phyloP scores from a whole-genome alignment of 2,797 vertebrate genomes.

The Chanos chanos region DNA sequence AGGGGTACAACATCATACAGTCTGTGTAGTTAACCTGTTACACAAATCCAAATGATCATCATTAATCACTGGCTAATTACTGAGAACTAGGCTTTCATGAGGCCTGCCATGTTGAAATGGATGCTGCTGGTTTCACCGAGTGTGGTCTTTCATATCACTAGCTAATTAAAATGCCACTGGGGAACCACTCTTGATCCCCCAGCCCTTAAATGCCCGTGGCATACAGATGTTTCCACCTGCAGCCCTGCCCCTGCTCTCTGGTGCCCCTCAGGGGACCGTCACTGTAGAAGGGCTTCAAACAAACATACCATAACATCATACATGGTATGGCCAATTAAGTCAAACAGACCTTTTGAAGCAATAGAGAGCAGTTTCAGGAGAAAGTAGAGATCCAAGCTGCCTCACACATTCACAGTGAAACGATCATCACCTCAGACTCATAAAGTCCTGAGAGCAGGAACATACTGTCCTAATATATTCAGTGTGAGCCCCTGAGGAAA shows the following conservation, averaged over 20 bases:
- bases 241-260: conserved; percentile 5
- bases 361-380: background rate
- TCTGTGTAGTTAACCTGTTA: conserved; percentile 43
- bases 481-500: too few relatives aligned
- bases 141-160: conserved; percentile 39
- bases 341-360: background rate
- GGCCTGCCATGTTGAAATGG: conserved; percentile 37
- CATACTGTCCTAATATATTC: too few relatives aligned
- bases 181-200: conserved; percentile 39
- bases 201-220: conserved; percentile 46
- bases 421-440: too few relatives aligned
- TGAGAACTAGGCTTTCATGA: conserved; percentile 26
- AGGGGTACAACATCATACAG: conserved; percentile 9
- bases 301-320: background rate
- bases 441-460: too few relatives aligned
- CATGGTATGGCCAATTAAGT: background rate
- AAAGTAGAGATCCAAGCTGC: background rate
- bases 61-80: conserved; percentile 58
- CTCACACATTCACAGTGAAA: background rate
- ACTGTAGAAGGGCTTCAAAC: conserved; percentile 4
- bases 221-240: conserved; percentile 30
- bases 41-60: conserved; percentile 53
- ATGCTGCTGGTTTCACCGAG: conserved; percentile 24
- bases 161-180: conserved; percentile 42
- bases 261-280: conserved; percentile 14